Percentiles rank a stretch among this genome's conserved stretches.
phyloP scores from a whole-genome alignment of 2,113 vertebrate species.

The Cryptomyrus ogoouensis region DNA sequence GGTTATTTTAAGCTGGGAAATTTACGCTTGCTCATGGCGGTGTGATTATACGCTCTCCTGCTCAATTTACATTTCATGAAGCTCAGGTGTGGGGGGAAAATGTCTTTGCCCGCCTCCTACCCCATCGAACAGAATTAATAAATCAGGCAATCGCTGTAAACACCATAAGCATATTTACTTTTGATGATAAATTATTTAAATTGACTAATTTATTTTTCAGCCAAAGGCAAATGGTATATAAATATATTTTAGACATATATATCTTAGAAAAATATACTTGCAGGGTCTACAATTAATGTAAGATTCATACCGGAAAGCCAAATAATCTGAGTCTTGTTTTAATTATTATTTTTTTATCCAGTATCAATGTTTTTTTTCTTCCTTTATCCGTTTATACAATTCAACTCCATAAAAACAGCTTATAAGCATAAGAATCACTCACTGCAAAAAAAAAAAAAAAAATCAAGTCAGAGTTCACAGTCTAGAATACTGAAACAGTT shows the following conservation, averaged over 20 bases:
- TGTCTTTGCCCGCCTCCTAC: not conserved
- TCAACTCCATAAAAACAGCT: not conserved
- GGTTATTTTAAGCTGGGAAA: conserved; percentile 18
- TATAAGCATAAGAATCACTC: not conserved
- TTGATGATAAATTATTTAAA: not conserved
- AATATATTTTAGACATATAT: not conserved
- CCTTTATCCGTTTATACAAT: not conserved
- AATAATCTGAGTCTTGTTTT: not conserved
- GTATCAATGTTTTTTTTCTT: not conserved
- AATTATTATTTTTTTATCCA: not conserved
- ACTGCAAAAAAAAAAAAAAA: not conserved
- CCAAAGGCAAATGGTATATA: not conserved
- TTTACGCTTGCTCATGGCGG: not conserved
- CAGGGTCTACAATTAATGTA: not conserved
- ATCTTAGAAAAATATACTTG: not conserved
- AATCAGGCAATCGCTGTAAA: not conserved
- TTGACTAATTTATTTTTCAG: not conserved
- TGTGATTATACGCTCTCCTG: not conserved
- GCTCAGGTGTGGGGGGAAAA: not conserved
- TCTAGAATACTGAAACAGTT: not conserved
- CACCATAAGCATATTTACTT: not conserved
- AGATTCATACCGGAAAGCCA: not conserved
- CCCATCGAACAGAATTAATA: not conserved
- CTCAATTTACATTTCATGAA: conserved; percentile 2
- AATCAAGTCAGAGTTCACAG: not conserved